Evolutionary conservation across 2,888 invertebrate genomes (phyloP).

Genomic region (Norana najaformis): DNA sequence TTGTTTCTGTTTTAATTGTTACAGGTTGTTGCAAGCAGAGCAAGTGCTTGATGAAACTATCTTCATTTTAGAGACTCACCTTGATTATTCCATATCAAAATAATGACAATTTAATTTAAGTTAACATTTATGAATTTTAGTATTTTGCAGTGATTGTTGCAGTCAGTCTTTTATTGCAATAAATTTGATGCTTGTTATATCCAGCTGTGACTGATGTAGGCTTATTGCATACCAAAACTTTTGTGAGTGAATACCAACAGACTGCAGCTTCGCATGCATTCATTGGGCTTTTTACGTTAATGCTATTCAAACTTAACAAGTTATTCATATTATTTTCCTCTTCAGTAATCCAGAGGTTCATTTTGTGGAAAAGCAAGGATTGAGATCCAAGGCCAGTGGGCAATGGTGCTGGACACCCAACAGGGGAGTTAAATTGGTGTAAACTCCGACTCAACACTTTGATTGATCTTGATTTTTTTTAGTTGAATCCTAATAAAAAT

Average conservation of each 20-base stretch:
- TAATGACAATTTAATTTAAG: neutral
- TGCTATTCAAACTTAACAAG: neutral
- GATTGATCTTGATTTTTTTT: neutral
- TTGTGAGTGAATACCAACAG: neutral
- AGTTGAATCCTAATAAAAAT: conserved; percentile 13
- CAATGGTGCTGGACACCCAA: neutral
- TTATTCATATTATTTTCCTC: neutral
- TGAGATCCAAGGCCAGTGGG: neutral
- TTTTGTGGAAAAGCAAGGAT: neutral
- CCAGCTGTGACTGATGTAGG: no score
- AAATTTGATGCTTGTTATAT: neutral
- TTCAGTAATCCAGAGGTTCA: neutral
- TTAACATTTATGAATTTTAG: neutral
- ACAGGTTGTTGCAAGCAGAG: neutral
- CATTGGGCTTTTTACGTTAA: no score
- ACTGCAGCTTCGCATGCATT: neutral
- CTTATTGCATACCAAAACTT: no score
- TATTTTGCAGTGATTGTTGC: neutral
- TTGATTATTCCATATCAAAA: neutral
- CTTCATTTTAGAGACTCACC: conserved; percentile 20
- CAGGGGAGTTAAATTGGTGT: neutral
- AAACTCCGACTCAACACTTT: neutral
- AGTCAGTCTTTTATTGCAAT: neutral
- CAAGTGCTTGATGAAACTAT: conserved; percentile 15
- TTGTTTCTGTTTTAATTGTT: conserved; percentile 9